Evolutionary conservation across 2,797 vertebrate species (phyloP), one percentile per base, ranked within the genome.

Genomic region (Cynopterus sphinx): DNA sequence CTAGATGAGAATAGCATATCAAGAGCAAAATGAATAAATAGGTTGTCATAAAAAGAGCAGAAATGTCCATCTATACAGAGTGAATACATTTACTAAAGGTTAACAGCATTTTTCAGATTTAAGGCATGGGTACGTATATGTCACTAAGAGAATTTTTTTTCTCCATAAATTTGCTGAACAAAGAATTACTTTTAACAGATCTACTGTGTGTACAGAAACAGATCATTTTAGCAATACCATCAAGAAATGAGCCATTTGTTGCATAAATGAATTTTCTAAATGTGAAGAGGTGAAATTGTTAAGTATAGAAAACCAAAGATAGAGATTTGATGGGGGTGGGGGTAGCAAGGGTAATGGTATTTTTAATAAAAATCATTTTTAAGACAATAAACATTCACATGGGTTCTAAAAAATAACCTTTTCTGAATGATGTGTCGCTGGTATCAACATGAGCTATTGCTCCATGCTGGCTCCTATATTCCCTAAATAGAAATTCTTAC

Each of bases 351-450:
- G 24, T 15, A 19, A 33, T 26, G 46, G 53, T 3, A 49, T 46
- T 85, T 92, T 88, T 83, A 67, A 95, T 92, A 83, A 75, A 92
- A 96, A 92, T 65, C 46, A 83, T 94, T 96, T 95, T 92, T 87
- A 94, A 92, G 74, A 85, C 36, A 94, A 39, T 88, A 95, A 93
- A 84, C 63, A 90, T 43, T 89, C 70, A 77, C 65, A 51, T 68
- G 91, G 39, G 81, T 73, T 88, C 94, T 90, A 73, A 92, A 96
- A 71, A 16, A 77, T 67, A 95, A 90, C 84, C 96, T 95, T 97
- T 95, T 49, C 87, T 92, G 85, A 95, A 89, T 86, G 82, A 67
- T 92, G 89, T 79, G 86, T 81, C 85, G 94, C 53, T 17, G n/a
- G 78, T 79, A 96, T n/a, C 90, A 90, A 71, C 26, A 26, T 79